Evolutionary conservation across 2,888 invertebrate genomes (phyloP).

Genomic region (Ophioninae sp.): DNA sequence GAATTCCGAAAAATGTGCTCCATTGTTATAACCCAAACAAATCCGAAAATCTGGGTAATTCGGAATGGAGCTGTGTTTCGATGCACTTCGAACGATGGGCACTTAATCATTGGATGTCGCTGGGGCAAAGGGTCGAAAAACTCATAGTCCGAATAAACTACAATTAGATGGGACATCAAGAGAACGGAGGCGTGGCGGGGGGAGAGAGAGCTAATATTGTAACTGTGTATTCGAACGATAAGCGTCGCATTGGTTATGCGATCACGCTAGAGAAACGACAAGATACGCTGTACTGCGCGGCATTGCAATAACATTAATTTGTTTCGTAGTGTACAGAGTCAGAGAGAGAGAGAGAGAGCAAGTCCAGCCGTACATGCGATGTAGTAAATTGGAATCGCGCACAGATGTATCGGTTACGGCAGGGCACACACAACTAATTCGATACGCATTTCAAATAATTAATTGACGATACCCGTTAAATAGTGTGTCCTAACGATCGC

Average conservation of each 20-base stretch:
- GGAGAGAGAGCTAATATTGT: constrained; percentile 66
- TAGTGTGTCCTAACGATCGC: constrained; percentile 65
- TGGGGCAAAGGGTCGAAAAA: constrained; percentile 51
- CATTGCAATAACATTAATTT: constrained; percentile 76
- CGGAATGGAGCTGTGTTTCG: neutral
- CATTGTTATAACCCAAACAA: neutral
- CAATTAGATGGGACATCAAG: constrained; percentile 56
- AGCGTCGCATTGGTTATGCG: constrained; percentile 75
- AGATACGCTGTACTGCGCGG: constrained; percentile 62
- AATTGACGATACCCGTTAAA: constrained; percentile 73
- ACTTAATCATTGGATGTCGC: constrained; percentile 13
- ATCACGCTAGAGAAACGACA: constrained; percentile 68
- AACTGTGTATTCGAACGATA: constrained; percentile 75
- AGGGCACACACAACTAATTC: constrained; percentile 74
- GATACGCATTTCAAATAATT: constrained; percentile 76
- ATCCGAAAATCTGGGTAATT: neutral
- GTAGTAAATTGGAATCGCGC: constrained; percentile 75
- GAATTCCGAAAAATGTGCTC: neutral
- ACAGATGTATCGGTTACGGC: constrained; percentile 75
- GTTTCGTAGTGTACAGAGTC: constrained; percentile 73
- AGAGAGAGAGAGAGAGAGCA: constrained; percentile 55
- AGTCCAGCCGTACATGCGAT: constrained; percentile 31
- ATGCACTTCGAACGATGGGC: neutral
- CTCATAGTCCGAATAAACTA: constrained; percentile 59
- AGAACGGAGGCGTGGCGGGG: constrained; percentile 55